Conservation (phyloP, 2,113 vertebrate species). For the Myrmecobius fasciatus region DNA sequence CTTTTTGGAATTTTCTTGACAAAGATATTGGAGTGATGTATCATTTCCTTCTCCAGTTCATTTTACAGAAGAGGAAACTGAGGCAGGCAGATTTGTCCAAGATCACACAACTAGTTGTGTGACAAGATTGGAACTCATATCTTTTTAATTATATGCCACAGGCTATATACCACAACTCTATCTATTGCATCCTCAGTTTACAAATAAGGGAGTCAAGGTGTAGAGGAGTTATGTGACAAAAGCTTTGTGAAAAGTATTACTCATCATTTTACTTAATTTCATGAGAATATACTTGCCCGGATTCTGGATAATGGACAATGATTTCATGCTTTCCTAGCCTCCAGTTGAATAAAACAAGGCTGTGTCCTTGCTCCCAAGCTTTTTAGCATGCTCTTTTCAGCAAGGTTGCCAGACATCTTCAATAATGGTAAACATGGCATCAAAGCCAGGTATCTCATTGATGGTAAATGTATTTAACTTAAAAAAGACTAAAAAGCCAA, state of each 20-base stretch:
- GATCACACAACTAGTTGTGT: neutral
- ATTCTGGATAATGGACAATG: neutral
- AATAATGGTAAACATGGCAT: neutral
- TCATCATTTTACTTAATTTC: neutral
- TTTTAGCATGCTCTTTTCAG: neutral
- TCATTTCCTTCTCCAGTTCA: neutral
- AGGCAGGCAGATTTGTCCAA: neutral
- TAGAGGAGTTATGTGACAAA: neutral
- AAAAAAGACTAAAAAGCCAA: neutral
- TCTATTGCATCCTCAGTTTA: neutral
- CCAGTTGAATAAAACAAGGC: neutral
- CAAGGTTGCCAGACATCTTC: neutral
- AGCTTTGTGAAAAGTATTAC: neutral
- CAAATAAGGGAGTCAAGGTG: neutral
- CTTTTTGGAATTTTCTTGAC: neutral
- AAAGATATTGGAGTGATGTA: neutral
- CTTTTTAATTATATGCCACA: neutral
- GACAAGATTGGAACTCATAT: neutral
- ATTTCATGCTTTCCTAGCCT: no score
- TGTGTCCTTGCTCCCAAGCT: neutral
- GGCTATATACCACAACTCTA: neutral
- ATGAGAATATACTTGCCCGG: neutral
- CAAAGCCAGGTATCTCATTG: neutral
- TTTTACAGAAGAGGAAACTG: neutral
- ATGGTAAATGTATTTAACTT: neutral